Conservation (phyloP, 2,888 invertebrate species). For the Cheilosia vulpina region DNA sequence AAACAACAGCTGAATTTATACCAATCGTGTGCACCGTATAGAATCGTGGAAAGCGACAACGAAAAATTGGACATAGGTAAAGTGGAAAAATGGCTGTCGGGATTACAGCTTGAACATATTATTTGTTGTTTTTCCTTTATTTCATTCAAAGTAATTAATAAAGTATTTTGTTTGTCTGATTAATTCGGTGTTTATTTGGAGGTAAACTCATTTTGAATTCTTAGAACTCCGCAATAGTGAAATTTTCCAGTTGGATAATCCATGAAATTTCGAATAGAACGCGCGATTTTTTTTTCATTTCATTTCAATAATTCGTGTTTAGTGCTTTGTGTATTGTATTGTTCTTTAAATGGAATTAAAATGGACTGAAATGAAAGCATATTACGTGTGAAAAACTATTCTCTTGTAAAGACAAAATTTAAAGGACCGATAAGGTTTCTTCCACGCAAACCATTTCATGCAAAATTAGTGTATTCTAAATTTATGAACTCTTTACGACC, state of each 20-base stretch:
- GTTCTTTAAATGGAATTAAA: not conserved
- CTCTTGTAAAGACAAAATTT: not conserved
- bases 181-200: slow-evolving; percentile 47
- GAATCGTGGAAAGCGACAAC: slow-evolving; percentile 68
- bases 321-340: slow-evolving; percentile 17
- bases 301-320: slow-evolving; percentile 30
- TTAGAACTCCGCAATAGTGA: not conserved
- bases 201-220: slow-evolving; percentile 51
- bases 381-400: slow-evolving; percentile 11
- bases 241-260: slow-evolving; percentile 31
- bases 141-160: slow-evolving; percentile 38
- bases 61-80: slow-evolving; percentile 45
- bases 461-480: not conserved
- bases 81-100: slow-evolving; percentile 75
- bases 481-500: not conserved
- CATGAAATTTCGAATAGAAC: slow-evolving; percentile 42
- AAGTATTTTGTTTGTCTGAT: slow-evolving; percentile 30
- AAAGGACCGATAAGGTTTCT: not conserved
- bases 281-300: slow-evolving; percentile 55
- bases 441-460: not conserved
- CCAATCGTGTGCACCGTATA: slow-evolving; percentile 56
- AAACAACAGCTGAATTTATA: slow-evolving; percentile 73
- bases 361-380: slow-evolving; percentile 5
- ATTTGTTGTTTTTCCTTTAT: slow-evolving; percentile 58
- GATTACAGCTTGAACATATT: slow-evolving; percentile 58